These are phyloP conservation scores for Cartodere bifasciata DNA, from an alignment of 2,888 invertebrate species.

Conservation along the genomic window DNA sequence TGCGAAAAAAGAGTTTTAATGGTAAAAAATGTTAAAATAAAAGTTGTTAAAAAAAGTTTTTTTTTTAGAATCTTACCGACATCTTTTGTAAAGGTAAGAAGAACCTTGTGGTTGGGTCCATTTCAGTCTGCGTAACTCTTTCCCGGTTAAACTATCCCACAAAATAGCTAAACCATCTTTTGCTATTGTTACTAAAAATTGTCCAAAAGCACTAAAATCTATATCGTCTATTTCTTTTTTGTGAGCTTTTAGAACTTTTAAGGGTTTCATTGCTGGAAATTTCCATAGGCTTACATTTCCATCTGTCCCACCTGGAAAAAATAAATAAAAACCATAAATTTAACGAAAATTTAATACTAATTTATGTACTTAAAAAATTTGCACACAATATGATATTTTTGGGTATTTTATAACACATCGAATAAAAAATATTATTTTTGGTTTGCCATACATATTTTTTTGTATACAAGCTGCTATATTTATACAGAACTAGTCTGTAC, in stretches of 20 bases:
- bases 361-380: too few relatives aligned
- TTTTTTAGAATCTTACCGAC: conserved; percentile 50
- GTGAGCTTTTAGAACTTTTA: conserved; percentile 64
- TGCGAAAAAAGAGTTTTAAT: too few relatives aligned
- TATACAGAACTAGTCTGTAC: too few relatives aligned
- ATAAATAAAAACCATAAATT: too few relatives aligned
- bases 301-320: conserved; percentile 60
- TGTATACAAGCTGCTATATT: too few relatives aligned
- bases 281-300: conserved; percentile 79
- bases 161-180: conserved; percentile 75
- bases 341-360: too few relatives aligned
- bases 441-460: too few relatives aligned
- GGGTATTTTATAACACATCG: too few relatives aligned
- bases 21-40: too few relatives aligned
- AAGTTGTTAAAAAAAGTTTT: too few relatives aligned
- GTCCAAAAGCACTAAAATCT: conserved; percentile 74
- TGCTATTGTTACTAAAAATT: conserved; percentile 67
- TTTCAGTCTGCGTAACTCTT: conserved; percentile 53
- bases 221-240: conserved; percentile 88
- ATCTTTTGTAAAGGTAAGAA: conserved; percentile 74
- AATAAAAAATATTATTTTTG: too few relatives aligned
- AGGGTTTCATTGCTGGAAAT: conserved; percentile 65
- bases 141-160: conserved; percentile 60
- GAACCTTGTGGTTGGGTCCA: conserved; percentile 65
- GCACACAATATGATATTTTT: too few relatives aligned